Evolutionary conservation across 2,797 vertebrate genomes (phyloP).

Genomic region (Dipus sagitta): DNA sequence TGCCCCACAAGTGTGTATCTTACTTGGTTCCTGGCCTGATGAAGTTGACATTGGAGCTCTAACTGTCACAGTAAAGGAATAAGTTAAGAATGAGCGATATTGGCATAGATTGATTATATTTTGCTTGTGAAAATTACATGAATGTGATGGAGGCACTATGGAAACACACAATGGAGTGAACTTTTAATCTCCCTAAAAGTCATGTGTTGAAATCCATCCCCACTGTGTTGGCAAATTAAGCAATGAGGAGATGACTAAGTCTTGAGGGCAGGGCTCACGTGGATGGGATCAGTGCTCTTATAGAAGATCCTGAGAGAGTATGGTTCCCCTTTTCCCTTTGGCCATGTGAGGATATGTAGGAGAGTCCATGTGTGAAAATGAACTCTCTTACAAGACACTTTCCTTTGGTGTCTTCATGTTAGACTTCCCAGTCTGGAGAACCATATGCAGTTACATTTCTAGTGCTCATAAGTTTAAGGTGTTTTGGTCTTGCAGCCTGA

Average conservation of each 20-base stretch:
- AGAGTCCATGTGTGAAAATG: background rate
- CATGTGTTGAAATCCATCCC: background rate
- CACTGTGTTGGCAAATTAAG: too few species aligned
- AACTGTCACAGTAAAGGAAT: too few species aligned
- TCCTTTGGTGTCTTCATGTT: background rate
- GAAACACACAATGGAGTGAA: background rate
- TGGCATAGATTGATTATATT: background rate
- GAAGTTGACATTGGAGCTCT: too few species aligned
- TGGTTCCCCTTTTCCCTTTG: background rate
- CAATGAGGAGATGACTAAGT: too few species aligned
- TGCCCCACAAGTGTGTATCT: too few species aligned
- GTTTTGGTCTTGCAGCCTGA: background rate
- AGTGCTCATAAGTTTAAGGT: background rate
- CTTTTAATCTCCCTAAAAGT: background rate
- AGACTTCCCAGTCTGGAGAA: background rate
- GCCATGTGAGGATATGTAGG: background rate
- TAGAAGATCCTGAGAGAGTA: background rate
- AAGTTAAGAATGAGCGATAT: background rate
- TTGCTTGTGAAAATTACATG: background rate
- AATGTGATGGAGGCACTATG: background rate
- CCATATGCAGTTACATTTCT: too few species aligned
- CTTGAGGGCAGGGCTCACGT: background rate
- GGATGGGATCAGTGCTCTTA: background rate
- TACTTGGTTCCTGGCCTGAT: too few species aligned
- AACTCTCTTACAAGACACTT: background rate